phyloP scores from a whole-genome alignment of 2,113 vertebrate species.

The Pomatorhinus ruficollis region DNA sequence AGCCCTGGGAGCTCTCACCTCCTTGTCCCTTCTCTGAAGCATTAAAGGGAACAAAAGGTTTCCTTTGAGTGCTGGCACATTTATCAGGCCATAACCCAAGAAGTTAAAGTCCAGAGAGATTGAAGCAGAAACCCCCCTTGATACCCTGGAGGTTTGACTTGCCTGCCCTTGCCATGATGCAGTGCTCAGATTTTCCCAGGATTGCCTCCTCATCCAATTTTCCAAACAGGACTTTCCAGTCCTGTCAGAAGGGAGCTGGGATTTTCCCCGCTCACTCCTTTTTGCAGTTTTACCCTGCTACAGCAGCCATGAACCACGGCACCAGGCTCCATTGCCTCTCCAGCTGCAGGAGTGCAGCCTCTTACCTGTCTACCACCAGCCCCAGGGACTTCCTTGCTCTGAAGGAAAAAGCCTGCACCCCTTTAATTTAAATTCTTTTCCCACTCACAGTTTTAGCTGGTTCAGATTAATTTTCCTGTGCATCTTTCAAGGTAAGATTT shows the following conservation, averaged over 20 bases:
- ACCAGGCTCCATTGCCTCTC: neutral
- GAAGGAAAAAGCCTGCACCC: neutral
- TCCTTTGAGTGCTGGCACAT: neutral
- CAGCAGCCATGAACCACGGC: neutral
- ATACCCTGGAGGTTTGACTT: neutral
- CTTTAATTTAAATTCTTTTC: neutral
- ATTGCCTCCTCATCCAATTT: neutral
- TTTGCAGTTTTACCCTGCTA: neutral
- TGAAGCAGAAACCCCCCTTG: neutral
- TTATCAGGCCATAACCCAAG: neutral
- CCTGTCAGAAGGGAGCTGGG: neutral
- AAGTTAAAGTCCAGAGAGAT: neutral
- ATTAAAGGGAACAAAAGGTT: neutral
- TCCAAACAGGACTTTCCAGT: slow-evolving; percentile 56
- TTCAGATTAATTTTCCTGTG: neutral
- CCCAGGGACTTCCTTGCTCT: neutral
- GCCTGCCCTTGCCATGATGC: neutral
- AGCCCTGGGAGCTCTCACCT: neutral
- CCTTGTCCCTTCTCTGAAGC: neutral
- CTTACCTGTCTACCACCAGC: neutral
- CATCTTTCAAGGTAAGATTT: neutral
- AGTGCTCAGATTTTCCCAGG: neutral
- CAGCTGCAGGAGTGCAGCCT: neutral
- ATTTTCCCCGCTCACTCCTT: neutral
- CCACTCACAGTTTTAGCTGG: neutral